Evolutionary conservation across 2,113 vertebrate genomes (phyloP).

Genomic region (Rostratula benghalensis): DNA sequence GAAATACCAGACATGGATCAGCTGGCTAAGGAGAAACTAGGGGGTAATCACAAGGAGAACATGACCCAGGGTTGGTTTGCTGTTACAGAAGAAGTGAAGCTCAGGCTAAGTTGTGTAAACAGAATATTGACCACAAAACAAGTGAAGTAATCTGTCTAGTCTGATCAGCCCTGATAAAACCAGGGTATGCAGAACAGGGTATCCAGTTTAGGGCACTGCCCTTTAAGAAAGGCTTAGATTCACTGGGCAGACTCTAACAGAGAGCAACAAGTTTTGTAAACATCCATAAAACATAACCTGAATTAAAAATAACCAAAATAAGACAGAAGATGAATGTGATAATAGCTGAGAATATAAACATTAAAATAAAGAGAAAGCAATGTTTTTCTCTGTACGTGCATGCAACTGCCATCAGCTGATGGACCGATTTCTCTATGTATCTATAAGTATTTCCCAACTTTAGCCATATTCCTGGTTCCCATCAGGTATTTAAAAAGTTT

Average conservation of each 20-base stretch:
- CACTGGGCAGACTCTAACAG: background rate
- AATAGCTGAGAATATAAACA: background rate
- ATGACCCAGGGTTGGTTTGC: background rate
- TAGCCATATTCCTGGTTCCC: background rate
- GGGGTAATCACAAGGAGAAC: background rate
- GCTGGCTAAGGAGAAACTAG: background rate
- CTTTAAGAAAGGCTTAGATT: background rate
- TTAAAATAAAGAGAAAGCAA: background rate
- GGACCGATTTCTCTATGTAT: background rate
- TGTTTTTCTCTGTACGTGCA: fast-evolving
- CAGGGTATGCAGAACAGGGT: background rate
- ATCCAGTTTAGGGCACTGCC: background rate
- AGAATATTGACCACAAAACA: background rate
- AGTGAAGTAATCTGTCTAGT: background rate
- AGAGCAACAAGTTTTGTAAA: background rate
- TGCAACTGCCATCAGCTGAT: background rate
- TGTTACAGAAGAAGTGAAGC: background rate
- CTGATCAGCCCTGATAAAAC: background rate
- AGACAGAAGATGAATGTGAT: background rate
- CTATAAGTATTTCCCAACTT: background rate
- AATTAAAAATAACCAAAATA: background rate
- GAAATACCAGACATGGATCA: background rate
- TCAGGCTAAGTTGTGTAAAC: background rate
- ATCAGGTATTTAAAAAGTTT: background rate
- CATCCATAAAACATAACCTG: background rate